Evolutionary conservation across 2,888 invertebrate genomes (phyloP), one percentile per base, ranked within the genome.

Genomic region (Zaprionus obscuricornis): DNA sequence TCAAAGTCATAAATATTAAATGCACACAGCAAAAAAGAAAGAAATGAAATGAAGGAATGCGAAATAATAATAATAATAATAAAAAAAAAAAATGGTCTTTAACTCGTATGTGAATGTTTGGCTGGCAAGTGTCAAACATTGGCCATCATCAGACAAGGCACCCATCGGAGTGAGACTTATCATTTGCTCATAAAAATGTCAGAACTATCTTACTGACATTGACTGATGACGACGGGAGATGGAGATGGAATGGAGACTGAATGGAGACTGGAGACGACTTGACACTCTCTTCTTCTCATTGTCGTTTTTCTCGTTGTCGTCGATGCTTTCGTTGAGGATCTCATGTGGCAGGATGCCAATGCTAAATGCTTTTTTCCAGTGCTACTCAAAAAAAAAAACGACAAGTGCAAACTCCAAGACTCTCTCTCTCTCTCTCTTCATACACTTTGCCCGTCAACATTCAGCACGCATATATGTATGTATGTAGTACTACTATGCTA

Each of bases 181-280:
- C 83, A 86, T 71, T 75, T 68, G 73, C 86, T 86, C 86, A 83
- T 83, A 86, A 83, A 86, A 83, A 82, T 85, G 83, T 82, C 86
- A 86, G 78, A 83, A 83, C 86, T 83, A 86, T 85, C 75, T 69
- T 55, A 57, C 54, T 74, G 85, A 87, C 86, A 71, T 71, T 87
- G 85, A 85, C 79, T 86, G 87, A 85, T 87, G 86, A 74, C 73
- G 54, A 50, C 37, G 55, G n/a, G 33, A 51, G 43, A 8, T 20
- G 56, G 22, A 7, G 7, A 22, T 22, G 22, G 4, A n/a, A n/a
- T n/a, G n/a, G n/a, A n/a, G n/a, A n/a, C n/a, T 22, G 33, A 20
- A 22, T 22, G 43, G 5, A 31, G 71, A 55, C 13, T n/a, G n/a
- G n/a, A n/a, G 39, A 34, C 40, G 43, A 67, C 50, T 43, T 62